phyloP scores from a whole-genome alignment of 2,113 vertebrate genomes.

The Pterophyllum scalare region DNA sequence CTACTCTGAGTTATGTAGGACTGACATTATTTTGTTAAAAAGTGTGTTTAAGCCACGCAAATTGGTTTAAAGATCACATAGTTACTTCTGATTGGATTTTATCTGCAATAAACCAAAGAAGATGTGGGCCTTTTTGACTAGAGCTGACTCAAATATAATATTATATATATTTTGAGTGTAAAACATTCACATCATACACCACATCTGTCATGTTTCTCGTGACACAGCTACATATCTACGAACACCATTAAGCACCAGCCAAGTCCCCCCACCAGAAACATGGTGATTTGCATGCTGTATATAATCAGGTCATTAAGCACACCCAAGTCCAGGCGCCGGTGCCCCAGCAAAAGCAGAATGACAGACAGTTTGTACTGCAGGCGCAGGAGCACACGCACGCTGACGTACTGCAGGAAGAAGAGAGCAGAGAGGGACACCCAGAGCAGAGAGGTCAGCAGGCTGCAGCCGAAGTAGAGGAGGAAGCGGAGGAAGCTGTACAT shows the following conservation, averaged over 20 bases:
- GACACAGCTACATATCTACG: conserved; percentile 90
- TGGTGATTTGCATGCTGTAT: conserved; percentile 94
- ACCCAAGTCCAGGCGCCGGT: conserved; percentile 92
- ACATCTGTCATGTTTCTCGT: neutral
- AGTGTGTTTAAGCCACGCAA: neutral
- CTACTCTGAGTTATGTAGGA: neutral
- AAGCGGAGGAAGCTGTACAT: conserved; percentile 96
- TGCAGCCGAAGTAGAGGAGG: conserved; percentile 97
- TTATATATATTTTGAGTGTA: conserved; percentile 15
- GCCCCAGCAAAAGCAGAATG: conserved; percentile 90
- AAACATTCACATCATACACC: conserved; percentile 12
- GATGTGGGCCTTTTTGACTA: neutral
- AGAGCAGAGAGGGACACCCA: conserved; percentile 93
- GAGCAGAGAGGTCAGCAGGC: conserved; percentile 93
- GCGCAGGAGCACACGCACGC: conserved; percentile 90
- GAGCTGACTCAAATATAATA: neutral
- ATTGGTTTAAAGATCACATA: neutral
- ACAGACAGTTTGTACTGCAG: conserved; percentile 97
- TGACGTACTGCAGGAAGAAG: conserved; percentile 93
- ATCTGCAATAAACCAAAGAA: conserved; percentile 9
- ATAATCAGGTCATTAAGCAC: conserved; percentile 94
- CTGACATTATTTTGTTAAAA: neutral
- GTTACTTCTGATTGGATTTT: conserved; percentile 11
- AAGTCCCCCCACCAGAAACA: conserved; percentile 96
- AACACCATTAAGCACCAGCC: conserved; percentile 99